Evolutionary conservation across 2,797 vertebrate species (phyloP).

Genomic region (Parambassis ranga): DNA sequence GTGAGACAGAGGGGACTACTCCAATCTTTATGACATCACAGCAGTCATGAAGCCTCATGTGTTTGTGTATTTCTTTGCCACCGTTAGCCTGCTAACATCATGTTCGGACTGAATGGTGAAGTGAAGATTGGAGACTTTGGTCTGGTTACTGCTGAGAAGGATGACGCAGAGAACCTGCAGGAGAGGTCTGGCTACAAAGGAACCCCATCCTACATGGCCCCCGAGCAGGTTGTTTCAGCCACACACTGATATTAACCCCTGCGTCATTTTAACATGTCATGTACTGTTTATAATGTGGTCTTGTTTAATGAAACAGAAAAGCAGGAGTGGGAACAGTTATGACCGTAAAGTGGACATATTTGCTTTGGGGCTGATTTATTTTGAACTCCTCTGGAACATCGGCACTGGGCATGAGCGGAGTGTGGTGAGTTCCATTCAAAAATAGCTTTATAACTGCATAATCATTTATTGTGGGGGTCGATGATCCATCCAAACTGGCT

Average conservation of each 20-base stretch:
- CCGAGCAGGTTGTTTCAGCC: conserved; percentile 85
- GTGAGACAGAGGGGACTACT: conserved; percentile 51
- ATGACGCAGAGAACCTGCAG: conserved; percentile 34
- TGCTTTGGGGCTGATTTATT: conserved; percentile 78
- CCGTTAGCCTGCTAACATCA: conserved; percentile 87
- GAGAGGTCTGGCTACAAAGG: conserved; percentile 74
- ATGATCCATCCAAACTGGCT: no score
- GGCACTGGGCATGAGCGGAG: not conserved
- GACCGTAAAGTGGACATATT: conserved; percentile 80
- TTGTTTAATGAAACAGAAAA: conserved; percentile 60
- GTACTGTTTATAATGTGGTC: not conserved
- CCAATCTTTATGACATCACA: not conserved
- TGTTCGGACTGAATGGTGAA: conserved; percentile 74
- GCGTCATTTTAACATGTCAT: accelerated
- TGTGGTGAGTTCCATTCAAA: conserved; percentile 18
- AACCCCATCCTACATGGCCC: conserved; percentile 88
- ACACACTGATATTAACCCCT: not conserved
- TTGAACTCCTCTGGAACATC: conserved; percentile 76
- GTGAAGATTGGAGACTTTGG: conserved; percentile 95
- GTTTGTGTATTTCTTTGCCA: not conserved
- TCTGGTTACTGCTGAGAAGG: conserved; percentile 80
- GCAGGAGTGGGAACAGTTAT: conserved; percentile 23
- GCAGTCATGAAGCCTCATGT: not conserved
- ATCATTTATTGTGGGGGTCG: no score
- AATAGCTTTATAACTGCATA: no score